Evolutionary conservation across 2,113 vertebrate species (phyloP).

Genomic region (Elgaria multicarinata): DNA sequence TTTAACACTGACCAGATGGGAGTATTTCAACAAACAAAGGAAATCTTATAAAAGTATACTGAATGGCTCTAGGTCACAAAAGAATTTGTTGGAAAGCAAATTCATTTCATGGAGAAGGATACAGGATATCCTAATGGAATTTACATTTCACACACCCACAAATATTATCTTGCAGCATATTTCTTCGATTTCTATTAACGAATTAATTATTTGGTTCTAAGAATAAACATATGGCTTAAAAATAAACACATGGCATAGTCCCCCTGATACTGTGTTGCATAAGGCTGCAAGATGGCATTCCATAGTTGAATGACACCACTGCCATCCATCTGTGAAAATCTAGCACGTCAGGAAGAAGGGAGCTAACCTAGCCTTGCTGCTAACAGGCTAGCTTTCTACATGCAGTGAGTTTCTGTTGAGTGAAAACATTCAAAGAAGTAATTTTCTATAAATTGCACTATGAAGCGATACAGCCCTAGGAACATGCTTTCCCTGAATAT

Average conservation of each 20-base stretch:
- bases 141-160: constrained; percentile 8
- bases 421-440: not conserved
- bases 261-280: not conserved
- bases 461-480: not conserved
- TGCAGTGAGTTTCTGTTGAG: no score
- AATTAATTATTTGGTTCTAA: not conserved
- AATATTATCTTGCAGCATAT: not conserved
- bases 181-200: constrained; percentile 8
- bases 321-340: not conserved
- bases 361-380: not conserved
- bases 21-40: constrained; percentile 28
- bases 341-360: not conserved
- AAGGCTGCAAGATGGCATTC: not conserved
- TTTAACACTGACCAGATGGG: constrained; percentile 66
- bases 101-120: not conserved
- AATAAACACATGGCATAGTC: not conserved
- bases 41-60: constrained; percentile 18
- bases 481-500: not conserved
- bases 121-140: not conserved
- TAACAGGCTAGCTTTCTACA: not conserved
- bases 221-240: not conserved
- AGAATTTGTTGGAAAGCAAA: not conserved
- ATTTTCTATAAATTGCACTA: not conserved
- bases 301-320: not conserved
- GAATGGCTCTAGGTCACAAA: constrained; percentile 30